These are phyloP conservation scores for Bubo scandiacus DNA, from an alignment of 2,113 vertebrate genomes.

Conservation along the genomic window DNA sequence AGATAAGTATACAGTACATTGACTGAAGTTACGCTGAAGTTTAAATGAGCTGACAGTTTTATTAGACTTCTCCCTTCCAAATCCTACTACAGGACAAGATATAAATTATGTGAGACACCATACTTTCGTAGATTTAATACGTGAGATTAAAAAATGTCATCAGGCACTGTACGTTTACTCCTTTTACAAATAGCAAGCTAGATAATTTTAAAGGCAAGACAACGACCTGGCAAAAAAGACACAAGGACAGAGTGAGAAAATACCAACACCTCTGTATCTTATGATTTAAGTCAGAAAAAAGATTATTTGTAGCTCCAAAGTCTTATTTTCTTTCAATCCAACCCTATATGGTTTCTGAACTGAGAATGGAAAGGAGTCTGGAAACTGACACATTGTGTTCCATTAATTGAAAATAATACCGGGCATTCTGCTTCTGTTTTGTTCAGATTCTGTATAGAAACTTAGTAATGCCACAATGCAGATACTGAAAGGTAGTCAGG, in stretches of 20 bases:
- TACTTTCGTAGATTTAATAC: background rate
- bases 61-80: background rate
- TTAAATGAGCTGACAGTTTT: background rate
- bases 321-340: background rate
- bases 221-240: background rate
- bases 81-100: fast-evolving
- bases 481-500: background rate
- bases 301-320: background rate
- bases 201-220: background rate
- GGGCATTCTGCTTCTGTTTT: background rate
- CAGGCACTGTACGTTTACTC: background rate
- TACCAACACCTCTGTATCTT: background rate
- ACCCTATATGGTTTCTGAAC: background rate
- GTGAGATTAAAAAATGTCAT: background rate
- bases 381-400: background rate
- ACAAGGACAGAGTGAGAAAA: background rate
- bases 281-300: background rate
- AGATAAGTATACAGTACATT: background rate
- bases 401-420: background rate
- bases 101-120: background rate
- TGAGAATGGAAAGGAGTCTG: background rate
- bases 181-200: background rate
- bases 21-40: background rate
- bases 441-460: background rate
- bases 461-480: background rate